phyloP scores from a whole-genome alignment of 2,888 invertebrate species.

The Andrena marginata region DNA sequence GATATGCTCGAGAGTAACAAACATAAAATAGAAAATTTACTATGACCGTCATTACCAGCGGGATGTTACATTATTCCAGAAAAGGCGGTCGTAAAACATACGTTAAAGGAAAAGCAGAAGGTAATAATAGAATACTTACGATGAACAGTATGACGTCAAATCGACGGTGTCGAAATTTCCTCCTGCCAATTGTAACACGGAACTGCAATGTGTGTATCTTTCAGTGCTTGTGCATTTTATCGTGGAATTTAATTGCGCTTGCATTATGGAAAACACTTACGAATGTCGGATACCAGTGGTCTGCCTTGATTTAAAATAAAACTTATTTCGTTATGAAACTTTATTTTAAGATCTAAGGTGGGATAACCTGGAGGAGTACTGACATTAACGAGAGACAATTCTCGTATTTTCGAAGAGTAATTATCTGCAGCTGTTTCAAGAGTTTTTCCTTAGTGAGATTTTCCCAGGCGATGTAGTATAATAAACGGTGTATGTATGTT shows the following conservation, averaged over 20 bases:
- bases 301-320: background rate
- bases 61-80: background rate
- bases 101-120: background rate
- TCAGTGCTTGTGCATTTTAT: background rate
- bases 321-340: background rate
- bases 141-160: constrained; percentile 31
- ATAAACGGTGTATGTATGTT: no score
- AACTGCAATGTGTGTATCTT: background rate
- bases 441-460: background rate
- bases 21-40: background rate
- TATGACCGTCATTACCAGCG: background rate
- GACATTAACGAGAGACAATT: constrained; percentile 5
- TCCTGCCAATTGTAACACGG: background rate
- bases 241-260: background rate
- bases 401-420: background rate
- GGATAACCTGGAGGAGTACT: background rate
- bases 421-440: background rate
- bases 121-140: constrained; percentile 21
- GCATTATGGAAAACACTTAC: background rate
- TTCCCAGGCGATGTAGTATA: no score
- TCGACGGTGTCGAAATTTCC: constrained; percentile 28
- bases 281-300: background rate
- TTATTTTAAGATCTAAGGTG: background rate
- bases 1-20: background rate
- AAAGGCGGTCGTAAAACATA: background rate